These are phyloP conservation scores for Brachypodius melanocephalos DNA, from an alignment of 2,113 vertebrate species.

Conservation along the genomic window DNA sequence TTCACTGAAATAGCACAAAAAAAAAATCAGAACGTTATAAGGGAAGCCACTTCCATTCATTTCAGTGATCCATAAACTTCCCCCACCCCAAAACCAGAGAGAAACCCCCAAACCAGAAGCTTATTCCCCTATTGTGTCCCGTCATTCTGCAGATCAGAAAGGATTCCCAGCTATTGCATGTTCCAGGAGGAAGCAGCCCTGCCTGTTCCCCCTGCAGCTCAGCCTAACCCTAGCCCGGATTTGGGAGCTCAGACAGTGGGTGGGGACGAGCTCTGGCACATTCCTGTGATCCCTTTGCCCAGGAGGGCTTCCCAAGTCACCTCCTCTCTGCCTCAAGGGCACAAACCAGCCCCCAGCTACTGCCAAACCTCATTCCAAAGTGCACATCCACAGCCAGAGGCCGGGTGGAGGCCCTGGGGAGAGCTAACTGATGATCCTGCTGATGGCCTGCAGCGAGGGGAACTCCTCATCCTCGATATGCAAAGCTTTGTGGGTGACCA, in stretches of 20 bases:
- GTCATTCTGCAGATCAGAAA: background rate
- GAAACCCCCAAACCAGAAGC: background rate
- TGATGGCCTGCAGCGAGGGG: slow-evolving; percentile 91
- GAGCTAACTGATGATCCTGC: slow-evolving; percentile 90
- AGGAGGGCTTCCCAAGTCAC: background rate
- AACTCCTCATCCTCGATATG: slow-evolving; percentile 89
- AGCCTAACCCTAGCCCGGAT: background rate
- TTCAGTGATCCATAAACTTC: background rate
- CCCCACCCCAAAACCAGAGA: background rate
- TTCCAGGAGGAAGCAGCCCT: background rate
- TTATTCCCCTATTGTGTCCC: background rate
- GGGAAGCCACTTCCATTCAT: background rate
- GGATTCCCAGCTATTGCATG: background rate
- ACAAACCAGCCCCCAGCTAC: background rate
- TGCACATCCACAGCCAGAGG: background rate
- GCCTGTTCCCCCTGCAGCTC: background rate
- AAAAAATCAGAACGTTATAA: background rate
- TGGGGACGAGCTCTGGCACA: background rate
- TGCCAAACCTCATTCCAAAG: slow-evolving; percentile 19
- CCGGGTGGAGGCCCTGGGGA: background rate
- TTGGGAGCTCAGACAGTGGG: background rate
- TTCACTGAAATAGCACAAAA: background rate
- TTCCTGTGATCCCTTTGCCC: background rate
- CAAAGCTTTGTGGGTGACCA: slow-evolving; percentile 85
- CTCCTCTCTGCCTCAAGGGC: background rate